Conservation (phyloP, 2,888 invertebrate genomes). For the Clunio marinus region DNA sequence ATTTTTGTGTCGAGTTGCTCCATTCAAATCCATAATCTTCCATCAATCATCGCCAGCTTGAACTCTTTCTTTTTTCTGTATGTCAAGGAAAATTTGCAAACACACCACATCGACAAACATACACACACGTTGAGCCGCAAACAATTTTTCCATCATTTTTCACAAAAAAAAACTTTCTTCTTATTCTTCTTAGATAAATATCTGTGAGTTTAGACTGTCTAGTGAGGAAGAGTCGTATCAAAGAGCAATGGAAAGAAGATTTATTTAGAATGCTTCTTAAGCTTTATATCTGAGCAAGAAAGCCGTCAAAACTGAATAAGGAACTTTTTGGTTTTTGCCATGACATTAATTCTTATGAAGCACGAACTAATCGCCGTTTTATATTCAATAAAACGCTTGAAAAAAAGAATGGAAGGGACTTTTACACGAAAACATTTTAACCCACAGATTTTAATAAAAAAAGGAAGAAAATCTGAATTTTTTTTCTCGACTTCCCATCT, state of each 20-base stretch:
- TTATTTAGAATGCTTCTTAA: neutral
- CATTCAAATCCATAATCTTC: constrained; percentile 36
- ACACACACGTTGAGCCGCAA: neutral
- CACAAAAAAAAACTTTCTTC: too few species aligned
- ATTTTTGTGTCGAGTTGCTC: neutral
- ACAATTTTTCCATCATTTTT: constrained; percentile 36
- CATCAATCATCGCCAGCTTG: constrained; percentile 34
- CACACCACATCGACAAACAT: neutral
- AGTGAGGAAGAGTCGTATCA: neutral
- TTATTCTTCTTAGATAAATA: neutral
- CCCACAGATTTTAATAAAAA: too few species aligned
- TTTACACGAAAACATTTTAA: too few species aligned
- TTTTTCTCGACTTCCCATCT: too few species aligned
- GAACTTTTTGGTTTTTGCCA: neutral
- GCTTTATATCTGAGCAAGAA: neutral
- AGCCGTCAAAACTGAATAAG: neutral
- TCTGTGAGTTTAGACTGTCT: neutral
- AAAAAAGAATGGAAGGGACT: too few species aligned
- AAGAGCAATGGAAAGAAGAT: neutral
- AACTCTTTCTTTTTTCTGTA: constrained; percentile 8
- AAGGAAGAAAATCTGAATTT: too few species aligned
- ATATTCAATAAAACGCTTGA: neutral
- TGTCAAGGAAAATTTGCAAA: neutral
- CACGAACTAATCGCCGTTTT: neutral
- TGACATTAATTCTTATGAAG: neutral